A percentile compares a stretch with the other conserved stretches of the same genome.
phyloP scores from a whole-genome alignment of 2,113 vertebrate genomes.

The Trichechus manatus region DNA sequence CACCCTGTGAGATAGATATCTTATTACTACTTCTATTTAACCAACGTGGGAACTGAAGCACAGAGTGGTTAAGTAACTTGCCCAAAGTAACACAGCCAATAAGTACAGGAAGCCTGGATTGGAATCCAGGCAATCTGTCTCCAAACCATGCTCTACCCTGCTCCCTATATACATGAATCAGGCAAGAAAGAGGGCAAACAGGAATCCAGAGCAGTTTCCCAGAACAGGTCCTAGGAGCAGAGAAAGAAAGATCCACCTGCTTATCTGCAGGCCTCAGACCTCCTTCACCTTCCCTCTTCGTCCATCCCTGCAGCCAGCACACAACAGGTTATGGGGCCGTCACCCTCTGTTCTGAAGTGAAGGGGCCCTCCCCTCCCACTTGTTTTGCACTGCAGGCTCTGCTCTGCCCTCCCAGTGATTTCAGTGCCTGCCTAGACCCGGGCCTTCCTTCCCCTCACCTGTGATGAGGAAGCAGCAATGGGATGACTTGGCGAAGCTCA shows the following conservation, averaged over 20 bases:
- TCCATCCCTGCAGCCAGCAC: too few relatives aligned
- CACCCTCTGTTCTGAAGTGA: not conserved
- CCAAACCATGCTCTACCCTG: not conserved
- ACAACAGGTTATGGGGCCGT: not conserved
- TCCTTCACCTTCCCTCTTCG: not conserved
- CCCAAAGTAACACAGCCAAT: not conserved
- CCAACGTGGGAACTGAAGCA: not conserved
- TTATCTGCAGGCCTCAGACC: not conserved
- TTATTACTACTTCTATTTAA: not conserved
- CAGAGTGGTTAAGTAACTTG: not conserved
- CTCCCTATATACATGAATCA: not conserved
- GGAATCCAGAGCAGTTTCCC: not conserved
- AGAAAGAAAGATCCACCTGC: not conserved
- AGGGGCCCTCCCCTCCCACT: not conserved
- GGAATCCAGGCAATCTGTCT: not conserved
- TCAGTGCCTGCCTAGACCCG: not conserved
- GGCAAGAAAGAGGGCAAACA: not conserved
- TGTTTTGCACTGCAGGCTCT: not conserved
- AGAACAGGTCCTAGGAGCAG: not conserved
- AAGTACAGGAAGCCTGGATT: not conserved
- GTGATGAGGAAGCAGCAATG: not conserved
- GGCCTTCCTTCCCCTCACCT: not conserved
- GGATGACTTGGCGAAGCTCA: not conserved
- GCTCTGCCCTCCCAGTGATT: not conserved
- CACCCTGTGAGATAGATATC: not conserved